Percentiles rank a stretch among this genome's conserved stretches.
These are phyloP conservation scores for Aptenodytes patagonicus DNA, from an alignment of 2,113 vertebrate species.

Conservation along the genomic window DNA sequence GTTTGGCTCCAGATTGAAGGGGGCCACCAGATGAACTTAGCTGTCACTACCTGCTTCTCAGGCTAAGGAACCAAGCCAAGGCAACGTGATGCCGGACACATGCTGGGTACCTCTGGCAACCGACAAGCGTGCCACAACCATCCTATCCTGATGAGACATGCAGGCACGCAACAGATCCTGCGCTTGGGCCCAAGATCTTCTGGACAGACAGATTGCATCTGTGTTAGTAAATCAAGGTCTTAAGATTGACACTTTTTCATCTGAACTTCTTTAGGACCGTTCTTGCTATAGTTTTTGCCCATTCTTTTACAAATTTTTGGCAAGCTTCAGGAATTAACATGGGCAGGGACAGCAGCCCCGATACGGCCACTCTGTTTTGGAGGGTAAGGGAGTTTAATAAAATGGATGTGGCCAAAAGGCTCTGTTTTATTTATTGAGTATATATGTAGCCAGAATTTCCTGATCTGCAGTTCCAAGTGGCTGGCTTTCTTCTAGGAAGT, in stretches of 20 bases:
- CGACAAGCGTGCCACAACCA: rapidly evolving
- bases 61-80: background rate
- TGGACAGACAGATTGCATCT: background rate
- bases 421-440: background rate
- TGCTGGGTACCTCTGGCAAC: background rate
- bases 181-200: background rate
- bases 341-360: background rate
- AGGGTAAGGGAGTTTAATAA: background rate
- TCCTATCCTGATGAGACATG: background rate
- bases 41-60: background rate
- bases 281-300: background rate
- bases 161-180: background rate
- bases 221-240: background rate
- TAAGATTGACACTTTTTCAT: background rate
- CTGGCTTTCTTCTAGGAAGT: background rate
- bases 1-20: background rate
- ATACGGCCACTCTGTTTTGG: background rate
- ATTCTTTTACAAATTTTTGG: background rate
- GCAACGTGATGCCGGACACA: background rate
- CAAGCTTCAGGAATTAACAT: background rate
- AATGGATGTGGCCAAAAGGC: background rate
- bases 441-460: background rate
- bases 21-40: background rate
- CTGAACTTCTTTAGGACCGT: background rate
- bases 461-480: background rate